phyloP scores from a whole-genome alignment of 1,140 invertebrate genomes.

The Aphidius ervi region DNA sequence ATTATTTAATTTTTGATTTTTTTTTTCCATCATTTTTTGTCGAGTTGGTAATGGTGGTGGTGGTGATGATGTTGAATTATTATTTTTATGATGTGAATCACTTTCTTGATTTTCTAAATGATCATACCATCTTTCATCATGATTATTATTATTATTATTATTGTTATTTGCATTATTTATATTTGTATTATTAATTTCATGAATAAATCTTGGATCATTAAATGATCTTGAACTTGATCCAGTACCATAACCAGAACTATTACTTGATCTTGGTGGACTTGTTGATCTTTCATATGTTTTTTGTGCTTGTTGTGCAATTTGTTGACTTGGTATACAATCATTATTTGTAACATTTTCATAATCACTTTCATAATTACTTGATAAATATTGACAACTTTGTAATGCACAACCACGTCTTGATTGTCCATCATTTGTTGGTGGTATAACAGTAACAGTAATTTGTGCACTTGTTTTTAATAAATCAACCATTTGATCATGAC shows the following conservation, averaged over 20 bases:
- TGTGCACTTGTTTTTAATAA: constrained; percentile 84
- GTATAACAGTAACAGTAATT: constrained; percentile 81
- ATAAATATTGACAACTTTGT: constrained; percentile 66
- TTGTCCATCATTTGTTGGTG: constrained; percentile 65
- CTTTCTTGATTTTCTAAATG: constrained; percentile 49
- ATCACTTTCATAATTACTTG: constrained; percentile 63
- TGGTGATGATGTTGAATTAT: constrained; percentile 41
- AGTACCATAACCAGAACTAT: constrained; percentile 80
- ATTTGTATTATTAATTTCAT: constrained; percentile 58
- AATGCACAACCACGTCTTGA: constrained; percentile 67
- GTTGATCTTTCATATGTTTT: constrained; percentile 69
- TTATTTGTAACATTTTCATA: constrained; percentile 65
- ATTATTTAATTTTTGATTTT: constrained; percentile 29
- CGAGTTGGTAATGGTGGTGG: constrained; percentile 57
- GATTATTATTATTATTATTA: constrained; percentile 54
- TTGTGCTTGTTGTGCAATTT: constrained; percentile 47
- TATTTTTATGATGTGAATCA: constrained; percentile 33
- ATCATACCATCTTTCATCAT: constrained; percentile 50
- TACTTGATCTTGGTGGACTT: constrained; percentile 77
- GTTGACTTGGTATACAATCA: constrained; percentile 55
- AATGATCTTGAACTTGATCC: constrained; percentile 71
- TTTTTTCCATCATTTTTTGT: constrained; percentile 41
- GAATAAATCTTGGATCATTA: constrained; percentile 56
- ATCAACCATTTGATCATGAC: constrained; percentile 92
- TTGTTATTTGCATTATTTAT: constrained; percentile 51